Evolutionary conservation across 2,888 invertebrate species (phyloP).

Genomic region (Drosophila falleni): DNA sequence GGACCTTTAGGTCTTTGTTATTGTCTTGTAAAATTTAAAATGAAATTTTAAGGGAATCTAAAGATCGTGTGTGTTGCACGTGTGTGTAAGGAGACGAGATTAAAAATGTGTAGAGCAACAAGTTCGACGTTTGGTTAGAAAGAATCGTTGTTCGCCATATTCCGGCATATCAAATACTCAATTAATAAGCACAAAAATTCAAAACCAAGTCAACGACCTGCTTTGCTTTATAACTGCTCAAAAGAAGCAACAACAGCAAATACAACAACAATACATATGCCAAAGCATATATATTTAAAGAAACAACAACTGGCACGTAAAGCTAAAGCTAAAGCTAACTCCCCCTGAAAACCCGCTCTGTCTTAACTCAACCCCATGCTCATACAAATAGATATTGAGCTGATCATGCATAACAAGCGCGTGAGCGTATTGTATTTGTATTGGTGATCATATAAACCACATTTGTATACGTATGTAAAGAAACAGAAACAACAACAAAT

Average conservation of each 20-base stretch:
- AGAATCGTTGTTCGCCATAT: conserved; percentile 51
- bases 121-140: conserved; percentile 27
- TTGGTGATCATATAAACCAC: conserved; percentile 46
- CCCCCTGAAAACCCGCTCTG: conserved; percentile 28
- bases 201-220: conserved; percentile 81
- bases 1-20: conserved; percentile 19
- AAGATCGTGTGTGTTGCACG: conserved; percentile 51
- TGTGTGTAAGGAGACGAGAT: conserved; percentile 24
- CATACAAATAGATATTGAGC: conserved; percentile 56
- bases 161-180: conserved; percentile 82
- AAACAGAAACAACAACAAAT: conserved; percentile 25
- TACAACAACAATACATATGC: conserved; percentile 26
- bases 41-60: conserved; percentile 16
- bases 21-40: neutral
- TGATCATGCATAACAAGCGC: conserved; percentile 78
- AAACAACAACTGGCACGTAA: conserved; percentile 52
- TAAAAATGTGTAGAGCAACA: conserved; percentile 8
- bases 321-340: conserved; percentile 37
- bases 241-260: conserved; percentile 20
- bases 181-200: conserved; percentile 82
- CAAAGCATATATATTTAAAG: conserved; percentile 56
- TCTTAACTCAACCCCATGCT: conserved; percentile 7
- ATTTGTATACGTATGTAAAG: conserved; percentile 5
- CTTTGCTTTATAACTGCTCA: conserved; percentile 79
- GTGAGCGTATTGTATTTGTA: conserved; percentile 63